A percentile compares a stretch with the other conserved stretches of the same genome.
These are phyloP conservation scores for Neofelis nebulosa DNA, from an alignment of 2,113 vertebrate genomes.

Conservation along the genomic window DNA sequence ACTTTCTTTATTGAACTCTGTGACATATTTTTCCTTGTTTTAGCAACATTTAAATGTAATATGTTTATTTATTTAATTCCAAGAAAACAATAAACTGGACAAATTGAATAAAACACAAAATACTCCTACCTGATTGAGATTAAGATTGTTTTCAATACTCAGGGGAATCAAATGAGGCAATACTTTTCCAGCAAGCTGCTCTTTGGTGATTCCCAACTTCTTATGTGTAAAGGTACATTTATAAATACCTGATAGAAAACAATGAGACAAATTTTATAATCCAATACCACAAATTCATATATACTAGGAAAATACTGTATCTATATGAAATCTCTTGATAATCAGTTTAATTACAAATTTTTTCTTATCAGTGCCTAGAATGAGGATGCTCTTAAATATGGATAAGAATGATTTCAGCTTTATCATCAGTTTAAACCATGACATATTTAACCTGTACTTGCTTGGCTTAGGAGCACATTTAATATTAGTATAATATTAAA, in stretches of 20 bases:
- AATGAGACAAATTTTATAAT: constrained; percentile 31
- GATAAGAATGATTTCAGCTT: not conserved
- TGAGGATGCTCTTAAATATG: not conserved
- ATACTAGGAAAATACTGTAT: not conserved
- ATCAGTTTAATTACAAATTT: not conserved
- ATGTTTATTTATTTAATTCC: not conserved
- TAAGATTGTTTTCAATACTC: constrained; percentile 98
- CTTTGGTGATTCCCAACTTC: constrained; percentile 98
- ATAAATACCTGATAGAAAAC: constrained; percentile 92
- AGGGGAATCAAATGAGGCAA: constrained; percentile 97
- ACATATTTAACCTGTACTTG: not conserved
- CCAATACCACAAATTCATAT: not conserved
- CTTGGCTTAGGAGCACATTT: not conserved
- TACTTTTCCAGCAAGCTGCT: constrained; percentile 94
- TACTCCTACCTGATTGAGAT: constrained; percentile 95
- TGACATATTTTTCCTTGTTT: not conserved
- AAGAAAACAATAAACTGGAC: not conserved
- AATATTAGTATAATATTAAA: not conserved
- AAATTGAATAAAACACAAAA: not conserved
- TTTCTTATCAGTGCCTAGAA: not conserved
- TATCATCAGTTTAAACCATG: not conserved
- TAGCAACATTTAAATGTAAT: not conserved
- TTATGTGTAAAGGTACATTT: constrained; percentile 99
- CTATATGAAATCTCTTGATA: not conserved
- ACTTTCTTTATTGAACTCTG: not conserved